These are phyloP conservation scores for Cathartes aura DNA, from an alignment of 2,113 vertebrate species.

Conservation along the genomic window DNA sequence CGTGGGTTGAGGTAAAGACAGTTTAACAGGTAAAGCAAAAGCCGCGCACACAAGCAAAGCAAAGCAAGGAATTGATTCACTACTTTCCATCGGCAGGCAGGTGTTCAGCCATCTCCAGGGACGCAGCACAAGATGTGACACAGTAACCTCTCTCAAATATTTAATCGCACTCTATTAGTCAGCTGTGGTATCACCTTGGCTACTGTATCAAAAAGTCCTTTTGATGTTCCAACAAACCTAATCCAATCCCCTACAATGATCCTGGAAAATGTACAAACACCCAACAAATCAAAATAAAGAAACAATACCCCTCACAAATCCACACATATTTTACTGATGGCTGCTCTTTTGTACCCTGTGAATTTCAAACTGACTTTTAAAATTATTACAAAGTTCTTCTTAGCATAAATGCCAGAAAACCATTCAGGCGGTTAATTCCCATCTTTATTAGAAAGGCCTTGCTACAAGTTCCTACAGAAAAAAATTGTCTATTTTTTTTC, in stretches of 20 bases:
- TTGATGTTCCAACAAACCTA: neutral
- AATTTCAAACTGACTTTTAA: neutral
- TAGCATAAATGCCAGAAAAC: neutral
- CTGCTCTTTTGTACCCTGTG: neutral
- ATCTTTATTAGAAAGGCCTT: neutral
- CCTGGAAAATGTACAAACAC: neutral
- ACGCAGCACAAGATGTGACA: neutral
- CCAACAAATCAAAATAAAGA: neutral
- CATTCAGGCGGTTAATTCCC: neutral
- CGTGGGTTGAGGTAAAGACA: too few relatives aligned
- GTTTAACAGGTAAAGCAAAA: too few relatives aligned
- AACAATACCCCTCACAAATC: neutral
- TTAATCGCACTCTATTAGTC: neutral
- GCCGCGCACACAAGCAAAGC: too few relatives aligned
- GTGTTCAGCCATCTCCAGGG: too few relatives aligned
- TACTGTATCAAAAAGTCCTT: neutral
- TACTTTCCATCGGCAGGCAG: too few relatives aligned
- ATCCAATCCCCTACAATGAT: neutral
- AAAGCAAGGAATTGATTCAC: too few relatives aligned
- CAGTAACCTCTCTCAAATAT: neutral
- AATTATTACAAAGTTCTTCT: neutral
- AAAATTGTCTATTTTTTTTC: neutral
- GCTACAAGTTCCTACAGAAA: neutral
- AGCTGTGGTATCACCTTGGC: neutral
- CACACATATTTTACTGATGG: neutral